Evolutionary conservation across 2,113 vertebrate species (phyloP).

Genomic region (Panthera uncia): DNA sequence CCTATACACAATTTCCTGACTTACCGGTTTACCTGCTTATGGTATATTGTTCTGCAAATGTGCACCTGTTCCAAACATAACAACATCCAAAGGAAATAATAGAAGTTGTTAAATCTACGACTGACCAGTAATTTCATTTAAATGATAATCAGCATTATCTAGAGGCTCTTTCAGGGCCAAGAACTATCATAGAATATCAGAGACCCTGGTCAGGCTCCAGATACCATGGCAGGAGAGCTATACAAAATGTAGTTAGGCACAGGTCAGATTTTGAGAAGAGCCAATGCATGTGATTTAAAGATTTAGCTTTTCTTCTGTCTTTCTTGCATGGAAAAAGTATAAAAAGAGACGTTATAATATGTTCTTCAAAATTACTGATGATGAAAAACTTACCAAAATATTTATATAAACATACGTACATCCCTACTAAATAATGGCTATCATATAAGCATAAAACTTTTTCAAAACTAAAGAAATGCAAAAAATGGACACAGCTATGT

Average conservation of each 20-base stretch:
- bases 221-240: neutral
- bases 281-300: neutral
- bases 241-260: neutral
- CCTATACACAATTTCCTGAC: neutral
- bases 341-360: neutral
- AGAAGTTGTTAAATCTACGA: neutral
- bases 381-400: neutral
- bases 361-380: neutral
- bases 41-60: neutral
- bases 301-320: neutral
- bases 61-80: neutral
- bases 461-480: neutral
- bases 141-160: neutral
- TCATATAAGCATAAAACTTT: neutral
- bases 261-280: slow-evolving; percentile 3
- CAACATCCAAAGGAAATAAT: neutral
- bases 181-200: neutral
- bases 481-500: neutral
- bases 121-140: neutral
- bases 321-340: slow-evolving; percentile 26
- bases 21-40: neutral
- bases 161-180: neutral
- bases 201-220: neutral
- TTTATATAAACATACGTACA: neutral
- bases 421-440: neutral